phyloP scores from a whole-genome alignment of 2,113 vertebrate species.

The Callospermophilus lateralis region DNA sequence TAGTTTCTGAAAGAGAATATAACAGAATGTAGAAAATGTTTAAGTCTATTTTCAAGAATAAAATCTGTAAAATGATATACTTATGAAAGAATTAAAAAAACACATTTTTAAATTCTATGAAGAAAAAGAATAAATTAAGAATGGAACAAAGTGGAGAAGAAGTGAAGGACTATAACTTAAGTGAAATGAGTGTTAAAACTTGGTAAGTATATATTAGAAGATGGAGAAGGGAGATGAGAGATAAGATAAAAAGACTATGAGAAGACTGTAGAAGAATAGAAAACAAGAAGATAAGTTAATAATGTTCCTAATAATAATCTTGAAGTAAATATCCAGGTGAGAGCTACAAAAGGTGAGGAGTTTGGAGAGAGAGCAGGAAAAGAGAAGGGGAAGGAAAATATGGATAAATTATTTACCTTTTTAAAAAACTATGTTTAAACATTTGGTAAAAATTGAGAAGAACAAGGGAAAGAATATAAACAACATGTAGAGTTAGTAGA shows the following conservation, averaged over 20 bases:
- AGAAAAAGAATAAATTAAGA: neutral
- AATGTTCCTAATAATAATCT: neutral
- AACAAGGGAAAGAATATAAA: neutral
- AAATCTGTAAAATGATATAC: neutral
- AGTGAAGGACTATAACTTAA: neutral
- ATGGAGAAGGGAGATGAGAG: neutral
- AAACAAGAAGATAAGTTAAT: neutral
- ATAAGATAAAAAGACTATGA: neutral
- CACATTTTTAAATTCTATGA: neutral
- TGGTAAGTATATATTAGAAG: neutral
- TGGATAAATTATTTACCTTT: neutral
- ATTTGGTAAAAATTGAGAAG: neutral
- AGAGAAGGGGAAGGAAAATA: neutral
- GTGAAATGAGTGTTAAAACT: neutral
- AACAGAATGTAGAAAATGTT: neutral
- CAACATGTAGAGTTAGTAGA: slow-evolving; percentile 11
- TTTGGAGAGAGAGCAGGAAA: neutral
- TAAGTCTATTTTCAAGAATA: neutral
- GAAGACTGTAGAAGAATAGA: neutral
- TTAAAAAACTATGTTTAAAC: neutral
- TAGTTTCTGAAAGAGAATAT: neutral
- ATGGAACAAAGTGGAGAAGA: neutral
- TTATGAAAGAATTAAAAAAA: neutral
- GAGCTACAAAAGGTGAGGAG: neutral
- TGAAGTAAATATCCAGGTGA: slow-evolving; percentile 29